Evolutionary conservation across 1,140 invertebrate genomes (phyloP).

Genomic region (Leptoteleia sp.): DNA sequence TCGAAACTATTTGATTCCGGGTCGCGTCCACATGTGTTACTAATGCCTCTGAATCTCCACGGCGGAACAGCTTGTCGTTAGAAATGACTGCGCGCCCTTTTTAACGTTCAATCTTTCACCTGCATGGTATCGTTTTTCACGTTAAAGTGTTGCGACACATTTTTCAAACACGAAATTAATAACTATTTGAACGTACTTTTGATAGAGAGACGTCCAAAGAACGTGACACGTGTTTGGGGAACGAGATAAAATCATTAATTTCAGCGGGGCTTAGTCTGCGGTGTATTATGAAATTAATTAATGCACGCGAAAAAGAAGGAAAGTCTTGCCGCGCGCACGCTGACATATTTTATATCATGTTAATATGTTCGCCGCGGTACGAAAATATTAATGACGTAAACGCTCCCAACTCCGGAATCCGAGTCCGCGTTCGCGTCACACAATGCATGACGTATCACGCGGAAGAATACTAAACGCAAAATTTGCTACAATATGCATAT

Average conservation of each 20-base stretch:
- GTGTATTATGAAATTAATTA: conserved; percentile 3
- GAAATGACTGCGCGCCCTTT: conserved; percentile 34
- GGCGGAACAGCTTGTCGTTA: conserved; percentile 32
- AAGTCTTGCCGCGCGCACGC: not conserved
- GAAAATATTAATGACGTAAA: not conserved
- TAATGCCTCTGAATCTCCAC: conserved; percentile 47
- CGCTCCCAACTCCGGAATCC: not conserved
- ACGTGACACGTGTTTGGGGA: not conserved
- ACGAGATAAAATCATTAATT: not conserved
- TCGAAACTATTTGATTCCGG: conserved; percentile 52
- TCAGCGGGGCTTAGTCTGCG: conserved; percentile 1
- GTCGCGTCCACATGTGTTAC: conserved; percentile 44
- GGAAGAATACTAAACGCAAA: too few relatives aligned
- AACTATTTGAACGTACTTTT: not conserved
- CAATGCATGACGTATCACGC: too few relatives aligned
- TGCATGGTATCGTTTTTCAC: conserved; percentile 34
- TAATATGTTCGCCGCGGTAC: not conserved
- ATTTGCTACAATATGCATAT: not conserved
- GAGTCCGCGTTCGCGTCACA: too few relatives aligned
- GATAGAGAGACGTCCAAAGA: not conserved
- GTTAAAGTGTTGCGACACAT: conserved; percentile 13
- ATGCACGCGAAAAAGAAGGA: not conserved
- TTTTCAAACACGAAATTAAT: conserved; percentile 32
- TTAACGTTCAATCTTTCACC: conserved; percentile 37
- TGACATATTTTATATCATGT: conserved; percentile 3